phyloP scores from a whole-genome alignment of 2,888 invertebrate species.

The Hemithea aestivaria region DNA sequence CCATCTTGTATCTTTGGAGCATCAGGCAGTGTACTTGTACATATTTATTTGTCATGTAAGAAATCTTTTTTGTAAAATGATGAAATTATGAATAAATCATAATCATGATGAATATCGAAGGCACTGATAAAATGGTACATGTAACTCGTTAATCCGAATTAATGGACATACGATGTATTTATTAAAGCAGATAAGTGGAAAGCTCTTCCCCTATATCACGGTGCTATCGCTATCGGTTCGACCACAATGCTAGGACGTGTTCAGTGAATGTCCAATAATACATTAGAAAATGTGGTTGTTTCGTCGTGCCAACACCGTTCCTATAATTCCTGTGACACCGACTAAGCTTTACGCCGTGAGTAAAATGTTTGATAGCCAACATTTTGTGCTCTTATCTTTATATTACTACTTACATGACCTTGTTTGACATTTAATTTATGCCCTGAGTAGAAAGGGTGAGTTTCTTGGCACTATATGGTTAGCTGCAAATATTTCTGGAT shows the following conservation, averaged over 20 bases:
- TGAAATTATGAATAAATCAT: too few relatives aligned
- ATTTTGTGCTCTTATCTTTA: neutral
- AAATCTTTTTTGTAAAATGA: too few relatives aligned
- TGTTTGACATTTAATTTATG: neutral
- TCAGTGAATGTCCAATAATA: constrained; percentile 7
- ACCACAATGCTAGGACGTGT: constrained; percentile 23
- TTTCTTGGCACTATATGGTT: too few relatives aligned
- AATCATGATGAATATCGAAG: neutral
- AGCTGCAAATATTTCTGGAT: too few relatives aligned
- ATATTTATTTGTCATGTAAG: too few relatives aligned
- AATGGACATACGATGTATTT: constrained; percentile 52
- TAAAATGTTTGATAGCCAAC: constrained; percentile 4
- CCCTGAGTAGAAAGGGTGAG: too few relatives aligned
- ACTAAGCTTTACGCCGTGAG: constrained; percentile 43
- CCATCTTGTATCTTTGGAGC: too few relatives aligned
- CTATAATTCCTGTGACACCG: constrained; percentile 40
- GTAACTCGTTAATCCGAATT: constrained; percentile 36
- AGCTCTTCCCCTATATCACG: constrained; percentile 14
- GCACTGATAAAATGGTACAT: constrained; percentile 30
- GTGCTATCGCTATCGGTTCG: constrained; percentile 13
- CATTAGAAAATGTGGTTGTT: constrained; percentile 54
- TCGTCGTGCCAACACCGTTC: constrained; percentile 50
- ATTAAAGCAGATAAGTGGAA: constrained; percentile 38
- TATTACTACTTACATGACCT: neutral
- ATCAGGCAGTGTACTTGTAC: too few relatives aligned